phyloP scores from a whole-genome alignment of 2,888 invertebrate genomes.

The Caenorhabditis macrosperma region DNA sequence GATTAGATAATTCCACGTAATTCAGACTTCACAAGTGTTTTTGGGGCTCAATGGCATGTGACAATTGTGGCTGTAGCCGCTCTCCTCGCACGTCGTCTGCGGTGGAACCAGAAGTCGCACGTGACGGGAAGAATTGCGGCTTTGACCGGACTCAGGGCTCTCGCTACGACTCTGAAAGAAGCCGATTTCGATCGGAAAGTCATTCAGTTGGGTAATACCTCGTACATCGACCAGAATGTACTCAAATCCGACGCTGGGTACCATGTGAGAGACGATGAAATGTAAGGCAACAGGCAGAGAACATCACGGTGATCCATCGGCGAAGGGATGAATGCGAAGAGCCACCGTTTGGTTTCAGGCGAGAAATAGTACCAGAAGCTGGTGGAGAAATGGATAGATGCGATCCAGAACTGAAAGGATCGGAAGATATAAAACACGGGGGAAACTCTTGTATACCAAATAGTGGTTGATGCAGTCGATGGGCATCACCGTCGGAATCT shows the following conservation, averaged over 20 bases:
- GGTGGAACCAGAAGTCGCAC: constrained; percentile 32
- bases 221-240: constrained; percentile 39
- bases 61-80: constrained; percentile 12
- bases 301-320: constrained; percentile 38
- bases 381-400: constrained; percentile 40
- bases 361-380: constrained; percentile 50
- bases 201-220: neutral
- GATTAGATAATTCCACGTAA: neutral
- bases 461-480: constrained; percentile 34
- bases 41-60: constrained; percentile 34
- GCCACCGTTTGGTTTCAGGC: constrained; percentile 14
- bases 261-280: constrained; percentile 49
- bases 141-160: constrained; percentile 35
- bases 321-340: constrained; percentile 23
- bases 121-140: constrained; percentile 38
- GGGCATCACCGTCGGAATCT: constrained; percentile 7
- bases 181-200: neutral
- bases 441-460: no score
- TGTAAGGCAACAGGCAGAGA: constrained; percentile 29
- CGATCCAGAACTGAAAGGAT: constrained; percentile 27
- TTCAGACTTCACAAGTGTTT: constrained; percentile 26
- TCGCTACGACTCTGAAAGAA: constrained; percentile 21
- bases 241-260: constrained; percentile 44
- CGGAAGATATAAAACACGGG: neutral
- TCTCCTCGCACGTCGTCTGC: constrained; percentile 11